A percentile compares a stretch with the other conserved stretches of the same genome.
phyloP scores from a whole-genome alignment of 2,113 vertebrate genomes.

The Eira barbara region DNA sequence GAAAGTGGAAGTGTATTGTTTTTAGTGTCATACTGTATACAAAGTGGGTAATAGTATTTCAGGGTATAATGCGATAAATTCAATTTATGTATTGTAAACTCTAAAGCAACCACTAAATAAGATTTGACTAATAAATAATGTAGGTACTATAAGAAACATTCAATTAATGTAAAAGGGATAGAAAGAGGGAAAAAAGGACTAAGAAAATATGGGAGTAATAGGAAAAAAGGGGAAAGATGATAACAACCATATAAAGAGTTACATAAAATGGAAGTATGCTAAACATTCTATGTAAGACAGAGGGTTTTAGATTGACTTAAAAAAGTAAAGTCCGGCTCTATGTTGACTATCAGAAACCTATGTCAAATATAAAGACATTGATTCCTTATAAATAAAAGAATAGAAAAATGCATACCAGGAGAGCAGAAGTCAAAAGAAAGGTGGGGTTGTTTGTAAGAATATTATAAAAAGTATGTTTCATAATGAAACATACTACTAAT shows the following conservation, averaged over 20 bases:
- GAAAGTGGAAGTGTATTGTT: background rate
- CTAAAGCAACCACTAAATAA: background rate
- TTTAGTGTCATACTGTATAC: background rate
- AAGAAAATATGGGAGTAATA: background rate
- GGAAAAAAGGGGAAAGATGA: background rate
- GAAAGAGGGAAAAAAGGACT: background rate
- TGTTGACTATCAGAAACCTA: background rate
- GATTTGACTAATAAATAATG: background rate
- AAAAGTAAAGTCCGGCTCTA: background rate
- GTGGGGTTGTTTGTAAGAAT: background rate
- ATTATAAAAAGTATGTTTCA: background rate
- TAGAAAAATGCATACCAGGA: background rate
- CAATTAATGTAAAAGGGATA: background rate
- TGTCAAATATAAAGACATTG: background rate
- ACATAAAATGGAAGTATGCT: background rate
- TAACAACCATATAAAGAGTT: background rate
- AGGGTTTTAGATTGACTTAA: background rate
- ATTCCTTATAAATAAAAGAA: background rate
- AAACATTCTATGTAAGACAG: background rate
- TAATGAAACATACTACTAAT: background rate
- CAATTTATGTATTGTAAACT: background rate
- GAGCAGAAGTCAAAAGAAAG: background rate
- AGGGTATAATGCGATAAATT: background rate
- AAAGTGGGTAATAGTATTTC: background rate
- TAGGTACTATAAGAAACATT: background rate